These are phyloP conservation scores for Parapsyche elsis DNA, from an alignment of 1,140 invertebrate genomes.

Conservation along the genomic window DNA sequence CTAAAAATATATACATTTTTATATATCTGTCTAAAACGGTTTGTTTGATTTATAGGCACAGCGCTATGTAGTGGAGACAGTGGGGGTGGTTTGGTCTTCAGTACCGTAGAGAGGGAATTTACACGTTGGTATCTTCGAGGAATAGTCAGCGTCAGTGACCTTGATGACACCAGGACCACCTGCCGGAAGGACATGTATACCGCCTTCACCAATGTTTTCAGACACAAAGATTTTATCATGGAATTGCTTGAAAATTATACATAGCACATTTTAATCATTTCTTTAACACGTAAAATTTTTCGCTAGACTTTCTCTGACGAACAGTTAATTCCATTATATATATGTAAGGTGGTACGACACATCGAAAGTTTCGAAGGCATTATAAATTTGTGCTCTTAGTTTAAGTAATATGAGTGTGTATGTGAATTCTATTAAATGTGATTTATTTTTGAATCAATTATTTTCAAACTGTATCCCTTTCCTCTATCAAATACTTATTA, in stretches of 20 bases:
- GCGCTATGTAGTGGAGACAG: constrained; percentile 40
- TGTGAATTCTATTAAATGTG: no score
- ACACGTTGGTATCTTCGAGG: constrained; percentile 39
- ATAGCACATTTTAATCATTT: not conserved
- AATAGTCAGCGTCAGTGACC: constrained; percentile 26
- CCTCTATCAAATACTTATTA: no score
- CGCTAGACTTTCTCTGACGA: no score
- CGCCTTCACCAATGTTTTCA: constrained; percentile 11
- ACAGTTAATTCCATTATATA: no score
- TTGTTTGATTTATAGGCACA: constrained; percentile 33
- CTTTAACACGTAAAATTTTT: no score
- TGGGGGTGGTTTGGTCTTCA: constrained; percentile 44
- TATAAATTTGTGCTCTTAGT: no score
- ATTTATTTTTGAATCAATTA: no score
- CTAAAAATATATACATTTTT: not conserved
- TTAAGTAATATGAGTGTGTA: no score
- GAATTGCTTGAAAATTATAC: not conserved
- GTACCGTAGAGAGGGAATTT: not conserved
- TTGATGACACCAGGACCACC: not conserved
- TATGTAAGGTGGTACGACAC: no score
- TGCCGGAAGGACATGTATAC: constrained; percentile 24
- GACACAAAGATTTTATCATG: constrained; percentile 16
- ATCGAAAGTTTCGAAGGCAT: no score
- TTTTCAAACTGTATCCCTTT: no score
- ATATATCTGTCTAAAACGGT: not conserved